phyloP scores from a whole-genome alignment of 2,113 vertebrate genomes.

The Bujurquina vittata region DNA sequence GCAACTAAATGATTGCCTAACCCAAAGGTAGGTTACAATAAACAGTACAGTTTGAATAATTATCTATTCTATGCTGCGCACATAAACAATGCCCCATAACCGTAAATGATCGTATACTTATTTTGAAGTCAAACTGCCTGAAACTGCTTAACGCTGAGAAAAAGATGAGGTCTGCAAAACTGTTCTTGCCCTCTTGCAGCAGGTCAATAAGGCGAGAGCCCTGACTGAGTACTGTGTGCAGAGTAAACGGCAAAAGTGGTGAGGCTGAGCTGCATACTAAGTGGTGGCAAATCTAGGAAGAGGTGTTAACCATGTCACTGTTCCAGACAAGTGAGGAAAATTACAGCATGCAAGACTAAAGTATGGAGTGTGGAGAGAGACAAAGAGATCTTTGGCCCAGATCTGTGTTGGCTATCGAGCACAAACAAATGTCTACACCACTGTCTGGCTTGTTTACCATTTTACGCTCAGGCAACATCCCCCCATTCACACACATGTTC shows the following conservation, averaged over 20 bases:
- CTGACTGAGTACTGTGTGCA: slow-evolving; percentile 15
- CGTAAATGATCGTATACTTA: slow-evolving; percentile 8
- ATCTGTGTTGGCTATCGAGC: background rate
- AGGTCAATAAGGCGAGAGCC: slow-evolving; percentile 35
- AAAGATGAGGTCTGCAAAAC: slow-evolving; percentile 14
- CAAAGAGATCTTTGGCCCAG: background rate
- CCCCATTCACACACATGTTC: background rate
- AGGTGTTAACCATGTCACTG: slow-evolving; percentile 14
- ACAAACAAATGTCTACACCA: background rate
- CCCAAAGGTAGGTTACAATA: background rate
- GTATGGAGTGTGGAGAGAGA: background rate
- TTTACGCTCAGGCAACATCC: background rate
- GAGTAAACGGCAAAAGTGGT: slow-evolving; percentile 14
- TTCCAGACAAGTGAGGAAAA: slow-evolving; percentile 25
- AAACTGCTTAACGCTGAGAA: slow-evolving; percentile 17
- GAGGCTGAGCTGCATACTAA: slow-evolving; percentile 37
- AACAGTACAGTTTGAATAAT: slow-evolving; percentile 19
- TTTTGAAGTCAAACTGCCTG: slow-evolving; percentile 3
- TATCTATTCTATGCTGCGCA: background rate
- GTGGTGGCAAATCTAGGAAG: slow-evolving; percentile 7
- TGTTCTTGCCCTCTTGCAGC: background rate
- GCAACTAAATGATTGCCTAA: slow-evolving; percentile 43
- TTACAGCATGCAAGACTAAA: background rate
- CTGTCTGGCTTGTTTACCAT: background rate
- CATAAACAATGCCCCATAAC: background rate